Evolutionary conservation across 2,797 vertebrate genomes (phyloP).

Genomic region (Notolabrus celidotus): DNA sequence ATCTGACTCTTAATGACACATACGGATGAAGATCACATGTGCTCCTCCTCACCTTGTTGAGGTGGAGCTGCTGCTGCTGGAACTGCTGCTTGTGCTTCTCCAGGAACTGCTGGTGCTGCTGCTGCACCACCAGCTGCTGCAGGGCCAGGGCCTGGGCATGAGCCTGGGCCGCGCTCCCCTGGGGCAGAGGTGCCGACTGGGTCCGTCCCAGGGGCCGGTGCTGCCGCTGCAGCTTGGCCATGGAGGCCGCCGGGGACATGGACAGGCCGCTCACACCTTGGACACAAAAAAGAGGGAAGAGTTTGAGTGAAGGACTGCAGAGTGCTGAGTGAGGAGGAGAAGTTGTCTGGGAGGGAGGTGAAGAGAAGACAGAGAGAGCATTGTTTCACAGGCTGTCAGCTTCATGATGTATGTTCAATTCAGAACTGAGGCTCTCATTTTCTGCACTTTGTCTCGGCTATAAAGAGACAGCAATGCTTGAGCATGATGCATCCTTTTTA

Average conservation of each 20-base stretch:
- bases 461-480: no score
- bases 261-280: constrained; percentile 91
- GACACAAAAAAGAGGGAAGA: background rate
- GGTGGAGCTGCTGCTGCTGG: constrained; percentile 95
- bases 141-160: constrained; percentile 90
- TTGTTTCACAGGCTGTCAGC: no score
- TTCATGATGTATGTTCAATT: no score
- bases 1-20: no score
- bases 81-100: constrained; percentile 99
- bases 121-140: constrained; percentile 96
- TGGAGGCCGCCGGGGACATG: constrained; percentile 91
- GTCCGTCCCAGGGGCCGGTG: constrained; percentile 96
- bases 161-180: constrained; percentile 85
- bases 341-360: no score
- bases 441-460: no score
- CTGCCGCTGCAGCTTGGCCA: constrained; percentile 94
- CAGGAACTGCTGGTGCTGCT: constrained; percentile 98
- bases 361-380: no score
- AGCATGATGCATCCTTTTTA: no score
- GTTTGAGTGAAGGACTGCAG: no score
- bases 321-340: no score
- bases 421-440: no score
- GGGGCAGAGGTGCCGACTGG: constrained; percentile 96
- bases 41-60: constrained; percentile 90
- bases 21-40: no score